phyloP scores from a whole-genome alignment of 2,113 vertebrate species.

The Heloderma charlesbogerti region DNA sequence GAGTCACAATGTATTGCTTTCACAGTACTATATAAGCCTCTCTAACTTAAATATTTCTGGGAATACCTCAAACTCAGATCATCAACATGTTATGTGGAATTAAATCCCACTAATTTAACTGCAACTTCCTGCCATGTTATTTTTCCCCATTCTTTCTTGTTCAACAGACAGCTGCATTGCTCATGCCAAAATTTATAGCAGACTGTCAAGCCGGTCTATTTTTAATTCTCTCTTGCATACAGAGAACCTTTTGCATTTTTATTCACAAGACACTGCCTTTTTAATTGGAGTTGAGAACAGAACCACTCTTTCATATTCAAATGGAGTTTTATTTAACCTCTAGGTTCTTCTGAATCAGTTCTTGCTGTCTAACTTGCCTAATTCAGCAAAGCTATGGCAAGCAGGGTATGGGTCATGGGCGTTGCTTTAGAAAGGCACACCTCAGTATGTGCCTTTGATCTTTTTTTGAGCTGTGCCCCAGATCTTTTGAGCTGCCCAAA shows the following conservation, averaged over 20 bases:
- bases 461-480: too few relatives aligned
- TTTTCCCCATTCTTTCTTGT: constrained; percentile 8
- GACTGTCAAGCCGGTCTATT: constrained; percentile 29
- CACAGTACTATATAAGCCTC: neutral
- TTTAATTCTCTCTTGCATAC: constrained; percentile 24
- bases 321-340: constrained; percentile 12
- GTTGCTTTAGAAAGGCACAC: too few relatives aligned
- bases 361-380: constrained; percentile 21
- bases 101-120: neutral
- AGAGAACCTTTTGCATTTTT: neutral
- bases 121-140: constrained; percentile 2
- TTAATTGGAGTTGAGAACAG: constrained; percentile 30
- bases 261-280: constrained; percentile 31
- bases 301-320: constrained; percentile 5
- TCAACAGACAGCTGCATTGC: constrained; percentile 1
- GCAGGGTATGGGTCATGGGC: neutral
- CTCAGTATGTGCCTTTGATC: too few relatives aligned
- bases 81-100: neutral
- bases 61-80: neutral
- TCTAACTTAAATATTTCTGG: neutral
- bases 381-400: constrained; percentile 20
- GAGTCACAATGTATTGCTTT: neutral
- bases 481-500: too few relatives aligned
- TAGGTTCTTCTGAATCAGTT: constrained; percentile 7
- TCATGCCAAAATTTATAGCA: constrained; percentile 30